phyloP scores from a whole-genome alignment of 2,888 invertebrate species.

The Sthenelais limicola region DNA sequence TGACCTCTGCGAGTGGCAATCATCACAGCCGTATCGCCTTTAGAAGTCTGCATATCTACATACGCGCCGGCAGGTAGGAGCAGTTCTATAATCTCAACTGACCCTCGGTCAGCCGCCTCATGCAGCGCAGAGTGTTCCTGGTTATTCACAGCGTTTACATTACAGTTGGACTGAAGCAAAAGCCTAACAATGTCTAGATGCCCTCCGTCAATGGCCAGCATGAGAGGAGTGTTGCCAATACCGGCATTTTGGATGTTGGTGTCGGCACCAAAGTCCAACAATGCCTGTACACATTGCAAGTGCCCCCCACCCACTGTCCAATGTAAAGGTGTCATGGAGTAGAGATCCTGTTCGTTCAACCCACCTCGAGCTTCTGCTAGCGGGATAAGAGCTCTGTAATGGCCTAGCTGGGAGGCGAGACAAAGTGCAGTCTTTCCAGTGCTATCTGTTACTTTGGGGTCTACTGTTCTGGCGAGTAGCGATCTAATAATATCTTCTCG shows the following conservation, averaged over 20 bases:
- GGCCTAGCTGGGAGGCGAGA: slow-evolving; percentile 44
- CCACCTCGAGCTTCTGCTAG: slow-evolving; percentile 29
- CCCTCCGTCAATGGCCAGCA: slow-evolving; percentile 67
- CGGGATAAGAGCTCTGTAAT: slow-evolving; percentile 21
- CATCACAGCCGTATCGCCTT: slow-evolving; percentile 63
- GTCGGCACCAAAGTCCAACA: slow-evolving; percentile 64
- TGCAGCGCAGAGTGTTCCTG: slow-evolving; percentile 76
- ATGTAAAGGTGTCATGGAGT: slow-evolving; percentile 66
- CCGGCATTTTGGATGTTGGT: slow-evolving; percentile 64
- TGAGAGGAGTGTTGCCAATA: slow-evolving; percentile 65
- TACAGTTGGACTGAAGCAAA: slow-evolving; percentile 85
- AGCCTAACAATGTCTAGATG: slow-evolving; percentile 58
- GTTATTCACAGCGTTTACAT: slow-evolving; percentile 92
- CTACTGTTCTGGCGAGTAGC: slow-evolving; percentile 27
- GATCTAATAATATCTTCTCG: slow-evolving; percentile 34
- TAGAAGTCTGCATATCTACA: slow-evolving; percentile 45
- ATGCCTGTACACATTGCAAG: slow-evolving; percentile 59
- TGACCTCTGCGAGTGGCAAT: slow-evolving; percentile 56
- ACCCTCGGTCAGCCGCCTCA: slow-evolving; percentile 62
- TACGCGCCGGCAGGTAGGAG: slow-evolving; percentile 57
- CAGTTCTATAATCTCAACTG: slow-evolving; percentile 55
- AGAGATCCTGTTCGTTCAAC: slow-evolving; percentile 39
- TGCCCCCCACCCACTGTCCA: slow-evolving; percentile 68
- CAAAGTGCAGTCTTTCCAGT: slow-evolving; percentile 43
- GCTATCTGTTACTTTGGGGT: slow-evolving; percentile 31